Evolutionary conservation across 2,113 vertebrate species (phyloP), one percentile per base, ranked within the genome.

Genomic region (Conger conger): DNA sequence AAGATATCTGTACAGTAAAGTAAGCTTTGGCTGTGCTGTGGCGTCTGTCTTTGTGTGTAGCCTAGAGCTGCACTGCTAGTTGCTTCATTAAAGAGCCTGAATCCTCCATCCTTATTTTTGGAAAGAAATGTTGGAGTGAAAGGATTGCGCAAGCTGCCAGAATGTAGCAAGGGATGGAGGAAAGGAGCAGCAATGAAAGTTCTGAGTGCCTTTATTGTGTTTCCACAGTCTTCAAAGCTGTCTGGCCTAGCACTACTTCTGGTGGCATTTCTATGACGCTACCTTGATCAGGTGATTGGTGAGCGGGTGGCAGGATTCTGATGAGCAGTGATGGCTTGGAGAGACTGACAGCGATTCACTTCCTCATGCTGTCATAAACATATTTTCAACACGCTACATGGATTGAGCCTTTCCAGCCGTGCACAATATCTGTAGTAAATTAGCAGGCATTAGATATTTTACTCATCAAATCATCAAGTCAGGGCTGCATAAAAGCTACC

Each of bases 101-200:
- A 89, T 82, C 78, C 57, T 83, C 88, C 85, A 84, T 89, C 85
- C 86, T 89, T 88, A 89, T 91, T 91, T 89, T 91, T 88, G 90
- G 90, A 89, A 42, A 85, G 90, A 81, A 81, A 81, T 86, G 83
- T 86, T 89, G 82, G 85, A 88, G 87, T 57, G 85, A 76, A 87
- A 86, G 87, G 82, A 91, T 89, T 80, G 87, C 78, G 38, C 83
- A 83, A 87, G 86, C 86, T 89, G 90, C 84, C 88, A 89, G 87
- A 54, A 38, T 80, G 78, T n/a, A 50, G 78, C 79, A 45, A 88
- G 87, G 88, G 90, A 81, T 82, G 81, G 87, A 88, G 87, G 86
- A 79, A 35, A 60, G 81, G 84, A 87, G 87, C 85, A 86, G 86
- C 84, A 88, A 86, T 80, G 80, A 81, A 91, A 87, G 85, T 88